Evolutionary conservation across 1,140 invertebrate species (phyloP), one percentile per base, ranked within the genome.

Genomic region (Bombus sibiricus): DNA sequence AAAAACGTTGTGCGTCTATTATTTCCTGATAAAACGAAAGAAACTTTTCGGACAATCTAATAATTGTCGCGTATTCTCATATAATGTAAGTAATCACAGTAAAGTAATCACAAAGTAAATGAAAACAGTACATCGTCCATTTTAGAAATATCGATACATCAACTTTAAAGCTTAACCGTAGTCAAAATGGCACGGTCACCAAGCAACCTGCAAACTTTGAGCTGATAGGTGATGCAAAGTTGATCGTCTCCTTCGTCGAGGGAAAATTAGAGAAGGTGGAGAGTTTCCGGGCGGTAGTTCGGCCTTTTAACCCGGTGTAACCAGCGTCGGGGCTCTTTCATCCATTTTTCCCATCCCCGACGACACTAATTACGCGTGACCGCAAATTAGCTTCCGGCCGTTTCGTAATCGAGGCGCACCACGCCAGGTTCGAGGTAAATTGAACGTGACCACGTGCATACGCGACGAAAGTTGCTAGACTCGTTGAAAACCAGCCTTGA

Each of bases 361-460:
- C 78, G 83, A 71, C 53, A 12, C 83, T 85, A 85, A 85, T 81
- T 85, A 85, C 68, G 69, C 78, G 78, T 74, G 78, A 73, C 83
- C 83, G 68, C 83, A 74, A 85, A 81, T 85, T 85, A 81, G 77
- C 78, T 64, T 72, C 64, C 62, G 64, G 64, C 47, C 64, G n/a
- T 78, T 72, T 78, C 66, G 43, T 39, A n/a, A 69, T 37, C 81
- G 81, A 37, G 39, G 39, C 57, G 62, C 32, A 53, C n/a, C 75
- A 10, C 22, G 28, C 47, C 68, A 62, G 47, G 3, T 53, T 37
- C 43, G 15, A 47, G 66, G 57, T 43, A 85, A 85, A 80, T 76
- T 80, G 76, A 72, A 80, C 77, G 53, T 53, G 76, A 66, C 69
- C 83, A 71, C 47, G 75, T 39, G 59, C 37, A 32, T 53, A 74